Evolutionary conservation across 1,140 invertebrate species (phyloP), one percentile per base, ranked within the genome.

Genomic region (Leptopilina clavipes): DNA sequence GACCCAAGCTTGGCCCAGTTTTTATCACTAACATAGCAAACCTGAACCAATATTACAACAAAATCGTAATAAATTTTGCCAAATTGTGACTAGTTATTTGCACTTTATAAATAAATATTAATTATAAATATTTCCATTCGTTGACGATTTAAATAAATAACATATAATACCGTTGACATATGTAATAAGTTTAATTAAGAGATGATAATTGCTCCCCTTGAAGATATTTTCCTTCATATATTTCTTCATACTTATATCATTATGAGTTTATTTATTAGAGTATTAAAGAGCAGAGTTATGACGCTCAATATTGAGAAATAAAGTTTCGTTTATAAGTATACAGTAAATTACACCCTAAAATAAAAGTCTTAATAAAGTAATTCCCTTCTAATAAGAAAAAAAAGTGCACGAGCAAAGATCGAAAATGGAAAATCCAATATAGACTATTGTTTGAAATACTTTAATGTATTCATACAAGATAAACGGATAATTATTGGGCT

Each of bases 401-500:
- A 52, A 31, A 2, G 25, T 1, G 8, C 6, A 7, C 3, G 48
- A 52, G 48, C 1, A 52, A 52, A 17, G 48, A 5, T 52, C 48
- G n/a, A 52, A 52, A n/a, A 17, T 17, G 48, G 5, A 17, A 5
- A 3, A n/a, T 12, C 17, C 6, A 52, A 52, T 17, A 7, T 17
- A 7, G 14, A n/a, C 14, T 52, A 12, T 17, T 17, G 14, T 8
- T n/a, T n/a, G n/a, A 17, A 52, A 52, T 52, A 17, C 14, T 17
- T 52, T 17, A 52, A 52, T 52, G 6, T 17, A 52, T 17, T 52
- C n/a, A 17, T 5, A n/a, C n/a, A n/a, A 8, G 48, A 17, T 52
- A 52, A 52, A 52, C 17, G 48, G 48, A 52, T 52, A 52, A 52
- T 52, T 52, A 52, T 52, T 52, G 48, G 1, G n/a, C n/a, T 17